Evolutionary conservation across 2,888 invertebrate genomes (phyloP).

Genomic region (Gandaritis pyraliata): DNA sequence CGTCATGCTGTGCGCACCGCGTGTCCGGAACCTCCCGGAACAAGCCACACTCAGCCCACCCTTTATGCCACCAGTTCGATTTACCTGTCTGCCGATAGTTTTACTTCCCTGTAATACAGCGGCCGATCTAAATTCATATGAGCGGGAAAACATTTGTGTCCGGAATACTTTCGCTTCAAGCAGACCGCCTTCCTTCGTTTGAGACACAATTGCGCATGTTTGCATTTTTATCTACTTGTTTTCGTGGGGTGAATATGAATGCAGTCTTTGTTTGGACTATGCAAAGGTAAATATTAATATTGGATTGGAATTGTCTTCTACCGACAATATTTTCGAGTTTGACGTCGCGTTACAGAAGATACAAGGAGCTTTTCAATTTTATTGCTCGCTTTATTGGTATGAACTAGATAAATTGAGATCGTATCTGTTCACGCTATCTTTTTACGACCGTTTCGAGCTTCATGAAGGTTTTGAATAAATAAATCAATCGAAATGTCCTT

Average conservation of each 20-base stretch:
- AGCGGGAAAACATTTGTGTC: conserved; percentile 76
- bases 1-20: conserved; percentile 49
- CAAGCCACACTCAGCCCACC: conserved; percentile 55
- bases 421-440: conserved; percentile 21
- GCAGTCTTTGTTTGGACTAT: conserved; percentile 72
- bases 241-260: conserved; percentile 81
- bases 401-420: conserved; percentile 16
- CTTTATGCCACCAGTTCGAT: conserved; percentile 66
- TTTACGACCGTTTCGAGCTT: conserved; percentile 10
- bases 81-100: conserved; percentile 70
- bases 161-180: conserved; percentile 64
- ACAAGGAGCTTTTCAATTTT: conserved; percentile 33
- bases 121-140: conserved; percentile 81
- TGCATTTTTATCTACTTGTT: conserved; percentile 82
- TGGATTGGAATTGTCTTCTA: conserved; percentile 62
- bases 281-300: conserved; percentile 76
- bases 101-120: conserved; percentile 73
- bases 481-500: neutral
- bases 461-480: conserved; percentile 3
- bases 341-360: conserved; percentile 38
- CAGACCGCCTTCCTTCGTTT: conserved; percentile 61
- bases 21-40: conserved; percentile 54
- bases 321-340: conserved; percentile 55
- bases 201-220: conserved; percentile 81
- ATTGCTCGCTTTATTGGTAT: conserved; percentile 8